Evolutionary conservation across 1,140 invertebrate genomes (phyloP), one percentile per base, ranked within the genome.

Genomic region (Piezodorus guildinii): DNA sequence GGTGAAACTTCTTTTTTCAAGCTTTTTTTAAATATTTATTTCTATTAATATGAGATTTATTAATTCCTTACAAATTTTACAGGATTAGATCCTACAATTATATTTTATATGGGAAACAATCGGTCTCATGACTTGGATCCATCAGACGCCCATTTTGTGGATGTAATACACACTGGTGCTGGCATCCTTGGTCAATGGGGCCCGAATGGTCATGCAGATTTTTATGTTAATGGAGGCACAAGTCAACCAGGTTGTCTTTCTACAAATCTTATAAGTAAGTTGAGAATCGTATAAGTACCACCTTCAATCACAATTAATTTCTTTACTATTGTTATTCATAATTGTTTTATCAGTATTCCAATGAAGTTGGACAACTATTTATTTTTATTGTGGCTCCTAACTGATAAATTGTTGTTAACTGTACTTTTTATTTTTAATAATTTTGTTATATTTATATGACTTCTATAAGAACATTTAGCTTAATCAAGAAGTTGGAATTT

Each of bases 181-280:
- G 88, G 88, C 0, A 87, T 90, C 59, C 76, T 90, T 17, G 87
- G 87, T 0, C 87, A 90, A 71, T 90, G 87, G 87, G 87, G 88
- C 3, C 86, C 87, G 1, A 90, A 84, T 69, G 90, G 90, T 0
- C 90, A 92, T 72, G 88, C 88, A 12, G 91, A 94, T 73, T 94
- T 91, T 74, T 93, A 93, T 74, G 86, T 91, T 25, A 93, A 94
- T 72, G 90, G 90, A 12, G 91, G 90, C 39, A 88, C 86, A 46
- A 85, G 86, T 69, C 91, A 94, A 70, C 90, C 90, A 3, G 90
- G 89, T 58, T 94, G 90, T 71, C 83, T 85, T 0, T 85, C 85
- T 49, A 78, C 85, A 60, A 88, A 85, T 2, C 77, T 90, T 49
- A 87, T 91, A 69, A 84, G 88, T 90, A 80, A 84, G 83, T 78